A percentile compares a stretch with the other conserved stretches of the same genome.
These are phyloP conservation scores for Acronicta leporina DNA, from an alignment of 2,888 invertebrate species.

Conservation along the genomic window DNA sequence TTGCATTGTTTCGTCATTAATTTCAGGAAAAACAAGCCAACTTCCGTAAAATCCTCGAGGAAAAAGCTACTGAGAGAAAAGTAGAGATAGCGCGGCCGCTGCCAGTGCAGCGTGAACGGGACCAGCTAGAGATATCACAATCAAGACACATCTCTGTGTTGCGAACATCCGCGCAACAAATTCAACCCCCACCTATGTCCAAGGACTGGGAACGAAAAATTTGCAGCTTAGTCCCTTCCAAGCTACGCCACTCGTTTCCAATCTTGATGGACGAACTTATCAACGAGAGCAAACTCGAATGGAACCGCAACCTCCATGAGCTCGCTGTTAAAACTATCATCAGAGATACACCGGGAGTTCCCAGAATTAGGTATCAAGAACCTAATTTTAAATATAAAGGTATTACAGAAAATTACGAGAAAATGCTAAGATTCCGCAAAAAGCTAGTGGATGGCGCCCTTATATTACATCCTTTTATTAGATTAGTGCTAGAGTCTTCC, in stretches of 20 bases:
- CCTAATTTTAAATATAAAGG: conserved; percentile 90
- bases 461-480: conserved; percentile 90
- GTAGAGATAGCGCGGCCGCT: conserved; percentile 74
- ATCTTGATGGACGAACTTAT: conserved; percentile 86
- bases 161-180: conserved; percentile 87
- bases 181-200: conserved; percentile 90
- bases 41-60: conserved; percentile 79
- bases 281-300: conserved; percentile 88
- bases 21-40: conserved; percentile 83
- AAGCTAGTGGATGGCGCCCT: conserved; percentile 89
- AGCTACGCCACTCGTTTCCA: conserved; percentile 88
- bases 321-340: conserved; percentile 91
- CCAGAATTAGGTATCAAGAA: conserved; percentile 82
- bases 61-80: conserved; percentile 78
- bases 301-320: conserved; percentile 89
- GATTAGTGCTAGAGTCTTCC: conserved; percentile 88
- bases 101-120: conserved; percentile 75
- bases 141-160: conserved; percentile 87
- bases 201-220: conserved; percentile 90
- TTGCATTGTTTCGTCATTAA: conserved; percentile 7
- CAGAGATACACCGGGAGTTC: conserved; percentile 88
- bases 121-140: conserved; percentile 84
- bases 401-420: conserved; percentile 88
- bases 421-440: conserved; percentile 88
- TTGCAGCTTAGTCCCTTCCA: conserved; percentile 85